phyloP scores from a whole-genome alignment of 2,797 vertebrate genomes.

The Chaetodon trifasciatus region DNA sequence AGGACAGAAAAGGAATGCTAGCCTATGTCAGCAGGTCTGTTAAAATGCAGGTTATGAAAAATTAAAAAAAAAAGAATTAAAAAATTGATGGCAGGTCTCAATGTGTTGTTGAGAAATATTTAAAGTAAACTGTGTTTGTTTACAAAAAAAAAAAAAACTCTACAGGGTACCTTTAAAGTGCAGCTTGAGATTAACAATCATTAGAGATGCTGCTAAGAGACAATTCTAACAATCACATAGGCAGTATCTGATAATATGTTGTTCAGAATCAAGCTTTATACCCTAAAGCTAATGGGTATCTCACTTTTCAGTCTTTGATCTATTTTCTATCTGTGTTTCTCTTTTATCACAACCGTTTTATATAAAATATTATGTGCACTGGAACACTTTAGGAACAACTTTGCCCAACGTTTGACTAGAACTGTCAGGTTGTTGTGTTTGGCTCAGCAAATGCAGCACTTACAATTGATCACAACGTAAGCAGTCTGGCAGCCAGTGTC shows the following conservation, averaged over 20 bases:
- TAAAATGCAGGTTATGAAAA: background rate
- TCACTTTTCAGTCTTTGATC: background rate
- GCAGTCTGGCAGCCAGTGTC: constrained; percentile 43
- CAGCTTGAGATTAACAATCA: too few species aligned
- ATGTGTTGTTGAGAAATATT: background rate
- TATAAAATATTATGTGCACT: constrained; percentile 7
- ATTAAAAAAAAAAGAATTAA: background rate
- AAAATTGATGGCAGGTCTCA: background rate
- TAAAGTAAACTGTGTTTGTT: background rate
- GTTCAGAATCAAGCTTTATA: background rate
- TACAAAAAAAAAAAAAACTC: too few species aligned
- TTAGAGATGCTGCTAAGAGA: background rate
- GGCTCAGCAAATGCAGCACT: constrained; percentile 14
- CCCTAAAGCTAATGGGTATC: background rate
- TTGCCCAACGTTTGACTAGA: constrained; percentile 17
- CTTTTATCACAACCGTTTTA: background rate
- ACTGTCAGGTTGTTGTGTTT: constrained; percentile 49
- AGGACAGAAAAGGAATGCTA: background rate
- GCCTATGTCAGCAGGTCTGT: background rate
- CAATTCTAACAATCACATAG: background rate
- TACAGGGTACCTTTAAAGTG: too few species aligned
- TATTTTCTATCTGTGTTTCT: background rate
- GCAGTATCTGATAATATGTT: background rate
- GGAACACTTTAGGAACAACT: constrained; percentile 4
- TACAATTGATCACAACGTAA: constrained; percentile 46